These are phyloP conservation scores for Ornithorhynchus anatinus DNA, from an alignment of 2,113 vertebrate species.

Conservation along the genomic window DNA sequence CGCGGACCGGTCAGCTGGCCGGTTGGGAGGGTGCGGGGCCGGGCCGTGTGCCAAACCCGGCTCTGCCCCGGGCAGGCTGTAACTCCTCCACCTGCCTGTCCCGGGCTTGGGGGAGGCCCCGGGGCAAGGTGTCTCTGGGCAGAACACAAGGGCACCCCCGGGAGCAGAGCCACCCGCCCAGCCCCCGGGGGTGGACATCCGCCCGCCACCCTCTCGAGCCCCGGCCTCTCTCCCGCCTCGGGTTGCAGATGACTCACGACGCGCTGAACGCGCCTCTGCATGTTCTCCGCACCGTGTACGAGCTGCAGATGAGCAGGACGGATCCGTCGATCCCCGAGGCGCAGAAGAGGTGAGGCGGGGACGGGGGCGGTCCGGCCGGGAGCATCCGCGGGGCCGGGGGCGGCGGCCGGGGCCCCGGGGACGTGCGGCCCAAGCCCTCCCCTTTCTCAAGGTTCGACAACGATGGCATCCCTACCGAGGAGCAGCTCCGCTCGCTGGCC, in stretches of 20 bases:
- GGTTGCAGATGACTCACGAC: conserved; percentile 89
- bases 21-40: too few relatives aligned
- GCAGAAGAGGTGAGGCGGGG: conserved; percentile 88
- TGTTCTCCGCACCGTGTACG: conserved; percentile 93
- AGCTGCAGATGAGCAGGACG: conserved; percentile 93
- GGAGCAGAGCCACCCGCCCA: neutral
- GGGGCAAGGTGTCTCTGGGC: neutral
- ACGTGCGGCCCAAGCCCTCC: neutral
- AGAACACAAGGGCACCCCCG: neutral
- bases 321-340: conserved; percentile 95
- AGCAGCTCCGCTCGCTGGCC: conserved; percentile 87
- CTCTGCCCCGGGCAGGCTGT: too few relatives aligned
- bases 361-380: too few relatives aligned
- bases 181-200: neutral
- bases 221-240: neutral
- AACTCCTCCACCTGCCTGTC: too few relatives aligned
- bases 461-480: conserved; percentile 90
- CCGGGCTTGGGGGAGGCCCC: neutral
- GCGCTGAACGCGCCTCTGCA: conserved; percentile 93
- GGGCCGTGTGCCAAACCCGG: too few relatives aligned
- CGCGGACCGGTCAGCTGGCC: too few relatives aligned
- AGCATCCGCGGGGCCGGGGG: too few relatives aligned
- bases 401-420: neutral
- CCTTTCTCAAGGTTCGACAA: conserved; percentile 84
- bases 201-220: neutral